A percentile compares a stretch with the other conserved stretches of the same genome.
Evolutionary conservation across 2,113 vertebrate species (phyloP).

Genomic region (Microtus oregoni): DNA sequence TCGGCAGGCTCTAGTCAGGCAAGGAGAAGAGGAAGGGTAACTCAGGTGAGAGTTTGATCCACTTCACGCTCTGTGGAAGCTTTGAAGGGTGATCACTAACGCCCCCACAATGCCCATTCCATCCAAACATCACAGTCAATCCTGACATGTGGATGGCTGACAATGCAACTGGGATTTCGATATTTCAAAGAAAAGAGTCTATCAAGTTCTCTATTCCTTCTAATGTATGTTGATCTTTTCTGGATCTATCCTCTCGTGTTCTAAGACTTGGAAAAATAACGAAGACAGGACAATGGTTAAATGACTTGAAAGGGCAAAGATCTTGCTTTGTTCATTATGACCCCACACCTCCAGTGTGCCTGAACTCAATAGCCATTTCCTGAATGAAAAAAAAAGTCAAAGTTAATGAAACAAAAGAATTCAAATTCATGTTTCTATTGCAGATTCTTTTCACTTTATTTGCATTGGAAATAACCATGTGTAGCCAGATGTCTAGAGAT

Average conservation of each 20-base stretch:
- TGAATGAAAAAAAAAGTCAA: slow-evolving; percentile 20
- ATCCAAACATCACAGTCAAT: not conserved
- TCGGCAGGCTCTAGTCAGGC: not conserved
- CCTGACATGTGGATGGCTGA: not conserved
- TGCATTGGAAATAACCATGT: not conserved
- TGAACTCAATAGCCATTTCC: not conserved
- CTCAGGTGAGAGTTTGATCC: not conserved
- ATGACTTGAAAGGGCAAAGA: not conserved
- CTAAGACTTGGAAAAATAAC: not conserved
- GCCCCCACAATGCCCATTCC: too few species aligned
- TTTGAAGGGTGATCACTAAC: not conserved
- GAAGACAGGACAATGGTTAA: not conserved
- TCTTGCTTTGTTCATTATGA: not conserved
- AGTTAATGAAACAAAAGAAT: not conserved
- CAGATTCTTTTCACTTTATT: not conserved
- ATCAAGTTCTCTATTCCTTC: not conserved
- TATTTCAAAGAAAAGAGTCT: not conserved
- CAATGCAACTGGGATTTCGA: not conserved
- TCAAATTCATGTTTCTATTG: slow-evolving; percentile 12
- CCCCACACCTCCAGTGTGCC: not conserved
- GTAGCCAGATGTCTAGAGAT: not conserved
- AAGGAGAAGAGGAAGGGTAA: not conserved
- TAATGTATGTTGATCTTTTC: not conserved
- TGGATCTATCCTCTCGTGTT: not conserved
- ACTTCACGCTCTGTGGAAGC: not conserved